Percentiles rank a stretch among this genome's conserved stretches.
Conservation (phyloP, 2,888 invertebrate species). For the Sepioteuthis lessoniana region DNA sequence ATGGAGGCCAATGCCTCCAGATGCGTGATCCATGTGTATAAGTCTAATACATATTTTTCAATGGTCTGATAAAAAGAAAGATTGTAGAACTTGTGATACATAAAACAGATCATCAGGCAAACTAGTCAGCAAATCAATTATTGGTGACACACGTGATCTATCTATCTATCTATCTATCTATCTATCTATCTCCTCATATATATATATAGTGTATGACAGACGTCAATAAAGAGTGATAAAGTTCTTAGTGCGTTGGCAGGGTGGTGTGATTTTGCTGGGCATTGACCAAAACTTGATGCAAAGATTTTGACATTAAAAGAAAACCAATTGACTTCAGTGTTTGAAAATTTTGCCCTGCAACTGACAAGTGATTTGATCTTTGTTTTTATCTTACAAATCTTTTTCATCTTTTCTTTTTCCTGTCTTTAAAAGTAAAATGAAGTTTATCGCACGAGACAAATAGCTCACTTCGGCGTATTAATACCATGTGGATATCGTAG, state of each 20-base stretch:
- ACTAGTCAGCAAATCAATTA: too few relatives aligned
- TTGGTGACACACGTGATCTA: not conserved
- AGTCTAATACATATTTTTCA: too few relatives aligned
- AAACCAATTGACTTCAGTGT: conserved; percentile 6
- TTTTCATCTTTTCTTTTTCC: not conserved
- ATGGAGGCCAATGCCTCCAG: too few relatives aligned
- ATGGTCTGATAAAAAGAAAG: too few relatives aligned
- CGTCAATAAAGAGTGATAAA: not conserved
- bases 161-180: conserved; percentile 16
- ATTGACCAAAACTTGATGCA: not conserved
- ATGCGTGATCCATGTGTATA: too few relatives aligned
- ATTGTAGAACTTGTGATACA: too few relatives aligned
- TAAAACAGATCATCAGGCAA: too few relatives aligned
- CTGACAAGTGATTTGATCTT: conserved; percentile 21
- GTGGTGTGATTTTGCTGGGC: not conserved
- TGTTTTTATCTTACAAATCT: conserved; percentile 23
- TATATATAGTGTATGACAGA: not conserved
- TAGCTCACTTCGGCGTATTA: not conserved
- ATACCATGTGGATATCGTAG: not conserved
- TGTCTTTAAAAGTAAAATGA: not conserved
- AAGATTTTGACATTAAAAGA: not conserved
- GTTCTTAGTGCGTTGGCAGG: not conserved
- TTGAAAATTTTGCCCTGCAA: not conserved
- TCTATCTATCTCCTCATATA: not conserved
- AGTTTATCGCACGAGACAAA: not conserved